phyloP scores from a whole-genome alignment of 2,113 vertebrate genomes.

The Meles meles region DNA sequence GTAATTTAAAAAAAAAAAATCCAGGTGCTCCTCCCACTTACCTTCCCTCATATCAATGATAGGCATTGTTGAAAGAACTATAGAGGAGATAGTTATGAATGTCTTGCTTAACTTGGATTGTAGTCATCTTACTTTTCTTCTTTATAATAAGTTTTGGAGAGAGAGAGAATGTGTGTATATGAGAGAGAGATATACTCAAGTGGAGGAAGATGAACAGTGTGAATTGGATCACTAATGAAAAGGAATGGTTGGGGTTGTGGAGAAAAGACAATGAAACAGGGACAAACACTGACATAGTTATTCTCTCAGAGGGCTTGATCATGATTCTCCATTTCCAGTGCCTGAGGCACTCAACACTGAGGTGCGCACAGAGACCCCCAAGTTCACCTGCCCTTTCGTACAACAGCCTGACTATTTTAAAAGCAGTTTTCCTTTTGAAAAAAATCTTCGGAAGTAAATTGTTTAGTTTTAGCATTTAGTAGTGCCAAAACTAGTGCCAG shows the following conservation, averaged over 20 bases:
- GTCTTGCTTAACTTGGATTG: neutral
- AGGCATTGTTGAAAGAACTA: neutral
- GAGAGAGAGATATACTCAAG: neutral
- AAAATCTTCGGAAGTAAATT: neutral
- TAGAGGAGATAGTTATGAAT: neutral
- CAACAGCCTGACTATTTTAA: neutral
- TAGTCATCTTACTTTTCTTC: neutral
- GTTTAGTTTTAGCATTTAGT: neutral
- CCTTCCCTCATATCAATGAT: neutral
- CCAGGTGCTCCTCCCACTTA: neutral
- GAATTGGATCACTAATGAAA: neutral
- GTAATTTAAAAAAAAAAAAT: neutral
- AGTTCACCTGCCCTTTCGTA: neutral
- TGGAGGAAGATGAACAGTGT: neutral
- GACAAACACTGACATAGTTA: neutral
- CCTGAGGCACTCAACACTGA: neutral
- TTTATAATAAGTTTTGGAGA: neutral
- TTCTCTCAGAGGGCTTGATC: neutral
- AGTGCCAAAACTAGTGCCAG: neutral
- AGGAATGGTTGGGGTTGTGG: neutral
- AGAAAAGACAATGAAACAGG: neutral
- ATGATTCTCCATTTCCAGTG: neutral
- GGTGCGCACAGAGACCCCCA: neutral
- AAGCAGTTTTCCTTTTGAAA: neutral
- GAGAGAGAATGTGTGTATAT: neutral